Conservation (phyloP, 2,888 invertebrate species). For the Eumacrocentrus americanus region DNA sequence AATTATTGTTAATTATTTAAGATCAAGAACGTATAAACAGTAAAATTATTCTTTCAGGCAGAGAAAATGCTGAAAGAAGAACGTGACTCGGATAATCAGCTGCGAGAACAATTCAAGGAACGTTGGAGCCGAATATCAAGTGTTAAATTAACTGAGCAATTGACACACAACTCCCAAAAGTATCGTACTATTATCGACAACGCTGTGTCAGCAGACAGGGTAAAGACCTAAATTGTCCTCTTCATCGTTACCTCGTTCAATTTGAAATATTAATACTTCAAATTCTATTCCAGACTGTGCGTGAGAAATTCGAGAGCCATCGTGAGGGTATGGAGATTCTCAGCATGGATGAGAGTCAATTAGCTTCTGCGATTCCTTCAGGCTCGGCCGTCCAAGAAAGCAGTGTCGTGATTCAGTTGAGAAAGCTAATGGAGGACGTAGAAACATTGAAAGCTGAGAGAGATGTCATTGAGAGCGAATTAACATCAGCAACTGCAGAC, state of each 20-base stretch:
- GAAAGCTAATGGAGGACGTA: slow-evolving; percentile 81
- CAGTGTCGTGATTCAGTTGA: slow-evolving; percentile 71
- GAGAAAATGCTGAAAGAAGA: slow-evolving; percentile 89
- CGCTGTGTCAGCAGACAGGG: slow-evolving; percentile 74
- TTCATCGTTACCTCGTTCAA: background rate
- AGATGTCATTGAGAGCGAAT: slow-evolving; percentile 85
- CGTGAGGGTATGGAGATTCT: slow-evolving; percentile 81
- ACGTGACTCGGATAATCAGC: slow-evolving; percentile 84
- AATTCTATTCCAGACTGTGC: slow-evolving; percentile 71
- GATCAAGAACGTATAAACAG: no score
- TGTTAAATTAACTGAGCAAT: slow-evolving; percentile 85
- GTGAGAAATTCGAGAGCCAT: slow-evolving; percentile 83
- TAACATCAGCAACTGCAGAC: slow-evolving; percentile 79
- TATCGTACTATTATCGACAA: slow-evolving; percentile 93
- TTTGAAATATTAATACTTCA: no score
- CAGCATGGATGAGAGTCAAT: slow-evolving; percentile 73
- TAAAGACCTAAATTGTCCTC: slow-evolving; percentile 40
- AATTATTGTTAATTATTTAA: no score
- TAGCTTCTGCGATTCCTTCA: slow-evolving; percentile 75
- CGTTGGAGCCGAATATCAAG: slow-evolving; percentile 92
- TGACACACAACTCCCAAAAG: slow-evolving; percentile 87
- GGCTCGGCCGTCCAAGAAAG: slow-evolving; percentile 67
- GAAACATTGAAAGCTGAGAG: slow-evolving; percentile 87
- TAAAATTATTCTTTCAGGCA: slow-evolving; percentile 62
- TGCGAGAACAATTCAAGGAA: slow-evolving; percentile 89